Evolutionary conservation across 2,888 invertebrate species (phyloP).

Genomic region (Zaprionus bogoriensis): DNA sequence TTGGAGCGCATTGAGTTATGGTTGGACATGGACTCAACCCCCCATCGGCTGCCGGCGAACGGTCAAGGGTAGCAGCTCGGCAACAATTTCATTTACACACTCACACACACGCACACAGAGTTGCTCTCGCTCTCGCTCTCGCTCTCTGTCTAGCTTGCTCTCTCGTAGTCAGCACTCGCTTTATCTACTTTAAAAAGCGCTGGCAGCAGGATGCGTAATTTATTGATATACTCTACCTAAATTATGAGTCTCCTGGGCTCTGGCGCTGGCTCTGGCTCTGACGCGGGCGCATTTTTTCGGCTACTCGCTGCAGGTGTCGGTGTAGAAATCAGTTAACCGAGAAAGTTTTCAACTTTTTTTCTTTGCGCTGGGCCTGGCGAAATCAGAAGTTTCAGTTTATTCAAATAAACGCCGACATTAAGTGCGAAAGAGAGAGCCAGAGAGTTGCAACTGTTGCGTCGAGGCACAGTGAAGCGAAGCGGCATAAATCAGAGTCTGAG

Average conservation of each 20-base stretch:
- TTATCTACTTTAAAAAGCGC: conserved; percentile 63
- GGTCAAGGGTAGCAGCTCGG: conserved; percentile 12
- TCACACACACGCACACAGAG: conserved; percentile 4
- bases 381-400: conserved; percentile 77
- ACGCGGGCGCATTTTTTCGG: conserved; percentile 29
- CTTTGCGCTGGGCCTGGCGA: conserved; percentile 44
- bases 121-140: not conserved
- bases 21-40: conserved; percentile 34
- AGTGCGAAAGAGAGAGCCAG: conserved; percentile 28
- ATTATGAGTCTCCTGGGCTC: conserved; percentile 77
- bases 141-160: not conserved
- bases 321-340: conserved; percentile 75
- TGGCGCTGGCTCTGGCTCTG: no score
- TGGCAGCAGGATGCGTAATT: conserved; percentile 68
- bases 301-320: conserved; percentile 66
- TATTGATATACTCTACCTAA: conserved; percentile 77
- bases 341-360: conserved; percentile 69
- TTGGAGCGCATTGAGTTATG: conserved; percentile 59
- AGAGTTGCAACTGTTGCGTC: conserved; percentile 74
- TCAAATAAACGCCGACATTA: conserved; percentile 78
- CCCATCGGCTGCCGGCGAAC: not conserved
- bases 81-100: conserved; percentile 30
- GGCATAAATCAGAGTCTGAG: conserved; percentile 64
- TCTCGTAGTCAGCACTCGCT: conserved; percentile 10
- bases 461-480: conserved; percentile 42